phyloP scores from a whole-genome alignment of 1,140 invertebrate species.

The Brevipalpus yothersi region DNA sequence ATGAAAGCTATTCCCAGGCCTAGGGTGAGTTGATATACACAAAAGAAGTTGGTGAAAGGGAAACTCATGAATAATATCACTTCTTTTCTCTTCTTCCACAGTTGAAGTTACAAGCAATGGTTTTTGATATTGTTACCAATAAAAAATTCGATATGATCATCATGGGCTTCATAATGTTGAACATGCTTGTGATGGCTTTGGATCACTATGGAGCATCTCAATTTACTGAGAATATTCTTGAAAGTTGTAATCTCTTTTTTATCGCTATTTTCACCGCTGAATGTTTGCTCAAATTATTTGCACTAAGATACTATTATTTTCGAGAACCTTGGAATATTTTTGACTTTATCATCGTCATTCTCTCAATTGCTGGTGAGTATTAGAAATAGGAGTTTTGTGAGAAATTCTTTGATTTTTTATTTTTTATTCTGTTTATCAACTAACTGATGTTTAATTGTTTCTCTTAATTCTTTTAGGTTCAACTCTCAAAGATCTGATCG shows the following conservation, averaged over 20 bases:
- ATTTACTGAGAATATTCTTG: constrained; percentile 52
- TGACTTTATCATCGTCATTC: constrained; percentile 94
- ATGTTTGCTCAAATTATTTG: constrained; percentile 90
- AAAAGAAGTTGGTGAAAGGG: neutral
- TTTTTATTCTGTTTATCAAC: neutral
- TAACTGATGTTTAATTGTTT: constrained; percentile 10
- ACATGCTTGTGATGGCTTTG: constrained; percentile 95
- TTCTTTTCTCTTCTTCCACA: constrained; percentile 21
- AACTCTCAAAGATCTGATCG: constrained; percentile 80
- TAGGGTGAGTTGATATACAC: constrained; percentile 35
- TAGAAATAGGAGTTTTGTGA: neutral
- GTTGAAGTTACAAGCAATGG: constrained; percentile 81
- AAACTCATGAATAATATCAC: neutral
- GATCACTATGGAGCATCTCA: constrained; percentile 76
- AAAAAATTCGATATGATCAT: constrained; percentile 99
- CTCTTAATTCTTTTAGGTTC: constrained; percentile 39
- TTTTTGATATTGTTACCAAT: constrained; percentile 89
- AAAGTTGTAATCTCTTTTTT: constrained; percentile 85
- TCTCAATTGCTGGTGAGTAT: constrained; percentile 72
- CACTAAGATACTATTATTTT: constrained; percentile 89
- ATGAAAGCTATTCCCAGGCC: constrained; percentile 91
- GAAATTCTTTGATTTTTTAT: neutral
- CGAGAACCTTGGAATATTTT: constrained; percentile 98
- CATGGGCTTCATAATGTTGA: constrained; percentile 93
- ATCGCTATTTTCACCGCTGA: constrained; percentile 93